Percentiles rank a stretch among this genome's conserved stretches.
These are phyloP conservation scores for Podarcis siculus DNA, from an alignment of 2,797 vertebrate species.

Conservation along the genomic window DNA sequence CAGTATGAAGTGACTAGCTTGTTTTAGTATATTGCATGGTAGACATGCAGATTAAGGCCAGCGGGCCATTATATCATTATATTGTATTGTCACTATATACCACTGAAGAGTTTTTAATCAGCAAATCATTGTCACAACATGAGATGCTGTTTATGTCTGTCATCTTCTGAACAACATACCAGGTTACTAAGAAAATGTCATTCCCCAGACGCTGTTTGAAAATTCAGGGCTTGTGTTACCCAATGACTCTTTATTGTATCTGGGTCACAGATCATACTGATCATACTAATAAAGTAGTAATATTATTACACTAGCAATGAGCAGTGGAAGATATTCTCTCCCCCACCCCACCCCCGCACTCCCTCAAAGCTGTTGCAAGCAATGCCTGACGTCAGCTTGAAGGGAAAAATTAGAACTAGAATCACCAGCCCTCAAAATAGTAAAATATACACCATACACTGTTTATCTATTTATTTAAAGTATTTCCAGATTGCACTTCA, in stretches of 20 bases:
- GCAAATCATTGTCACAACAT: conserved; percentile 13
- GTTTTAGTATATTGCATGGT: background rate
- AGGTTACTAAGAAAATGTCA: conserved; percentile 26
- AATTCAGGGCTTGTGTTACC: conserved; percentile 13
- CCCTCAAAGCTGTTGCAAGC: background rate
- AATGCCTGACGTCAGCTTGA: conserved; percentile 8
- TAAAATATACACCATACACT: background rate
- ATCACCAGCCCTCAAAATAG: background rate
- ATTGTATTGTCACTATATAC: background rate
- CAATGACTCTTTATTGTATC: conserved; percentile 65
- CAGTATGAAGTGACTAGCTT: background rate
- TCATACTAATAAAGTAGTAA: conserved; percentile 32
- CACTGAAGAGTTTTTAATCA: conserved; percentile 33
- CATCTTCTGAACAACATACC: conserved; percentile 50
- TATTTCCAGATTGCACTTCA: too few species aligned
- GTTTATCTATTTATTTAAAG: too few species aligned
- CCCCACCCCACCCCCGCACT: too few species aligned
- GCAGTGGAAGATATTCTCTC: background rate
- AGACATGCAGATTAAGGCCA: conserved; percentile 2
- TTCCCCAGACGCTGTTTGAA: conserved; percentile 7
- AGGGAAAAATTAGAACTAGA: background rate
- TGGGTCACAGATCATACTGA: conserved; percentile 61
- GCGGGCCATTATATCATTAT: conserved; percentile 34
- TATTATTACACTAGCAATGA: background rate
- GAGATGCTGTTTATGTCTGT: background rate